Percentiles rank a stretch among this genome's conserved stretches.
phyloP scores from a whole-genome alignment of 1,140 invertebrate species.

The Megalopta genalis region DNA sequence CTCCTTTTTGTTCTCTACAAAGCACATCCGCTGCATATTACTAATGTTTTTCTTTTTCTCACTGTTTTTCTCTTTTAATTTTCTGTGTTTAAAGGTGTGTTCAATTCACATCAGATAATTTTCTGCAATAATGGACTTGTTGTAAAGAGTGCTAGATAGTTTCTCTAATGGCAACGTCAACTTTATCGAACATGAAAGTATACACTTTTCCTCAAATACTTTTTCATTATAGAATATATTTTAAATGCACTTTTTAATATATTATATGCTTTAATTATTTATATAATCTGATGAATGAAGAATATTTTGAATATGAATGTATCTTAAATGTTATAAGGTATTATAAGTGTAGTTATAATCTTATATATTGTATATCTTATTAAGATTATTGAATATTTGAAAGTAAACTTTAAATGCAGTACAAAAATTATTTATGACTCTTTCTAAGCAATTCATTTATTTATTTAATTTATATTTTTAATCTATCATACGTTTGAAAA shows the following conservation, averaged over 20 bases:
- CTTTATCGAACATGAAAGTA: not conserved
- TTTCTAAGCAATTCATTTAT: too few relatives aligned
- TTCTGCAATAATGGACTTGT: conserved; percentile 67
- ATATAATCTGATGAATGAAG: too few relatives aligned
- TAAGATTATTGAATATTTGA: not conserved
- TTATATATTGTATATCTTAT: not conserved
- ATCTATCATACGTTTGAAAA: too few relatives aligned
- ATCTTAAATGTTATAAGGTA: too few relatives aligned
- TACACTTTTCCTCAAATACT: not conserved
- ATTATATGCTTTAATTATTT: too few relatives aligned
- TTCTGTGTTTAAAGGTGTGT: conserved; percentile 53
- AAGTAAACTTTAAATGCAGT: not conserved
- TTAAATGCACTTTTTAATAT: too few relatives aligned
- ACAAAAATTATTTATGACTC: too few relatives aligned
- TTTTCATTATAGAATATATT: not conserved
- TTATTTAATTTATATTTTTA: too few relatives aligned
- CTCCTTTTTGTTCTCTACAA: conserved; percentile 65
- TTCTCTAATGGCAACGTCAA: conserved; percentile 4
- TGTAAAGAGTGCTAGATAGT: conserved; percentile 15
- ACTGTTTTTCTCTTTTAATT: conserved; percentile 51
- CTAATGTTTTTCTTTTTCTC: conserved; percentile 51
- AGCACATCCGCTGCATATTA: conserved; percentile 67
- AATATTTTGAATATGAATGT: too few relatives aligned
- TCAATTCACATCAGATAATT: conserved; percentile 62
- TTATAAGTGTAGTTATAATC: not conserved